phyloP scores from a whole-genome alignment of 2,888 invertebrate genomes.

The Amaurobius ferox region DNA sequence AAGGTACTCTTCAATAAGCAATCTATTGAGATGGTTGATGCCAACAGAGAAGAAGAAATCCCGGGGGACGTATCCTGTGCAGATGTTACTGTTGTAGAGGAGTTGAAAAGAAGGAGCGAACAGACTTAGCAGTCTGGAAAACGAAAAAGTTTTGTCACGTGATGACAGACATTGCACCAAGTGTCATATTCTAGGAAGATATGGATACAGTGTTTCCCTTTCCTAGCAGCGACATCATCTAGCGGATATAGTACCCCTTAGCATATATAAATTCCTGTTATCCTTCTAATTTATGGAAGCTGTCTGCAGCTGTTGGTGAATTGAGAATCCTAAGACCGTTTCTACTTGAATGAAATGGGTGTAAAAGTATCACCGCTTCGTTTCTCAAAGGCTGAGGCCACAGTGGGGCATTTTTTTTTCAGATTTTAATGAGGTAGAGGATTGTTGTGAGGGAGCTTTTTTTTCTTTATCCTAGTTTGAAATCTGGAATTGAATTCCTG shows the following conservation, averaged over 20 bases:
- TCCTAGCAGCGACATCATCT: slow-evolving; percentile 20
- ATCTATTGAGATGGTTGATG: slow-evolving; percentile 31
- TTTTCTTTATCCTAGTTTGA: no score
- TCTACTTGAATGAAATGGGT: slow-evolving; percentile 8
- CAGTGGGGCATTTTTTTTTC: no score
- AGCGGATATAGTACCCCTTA: slow-evolving; percentile 29
- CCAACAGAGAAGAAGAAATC: slow-evolving; percentile 9
- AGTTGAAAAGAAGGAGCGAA: slow-evolving; percentile 44
- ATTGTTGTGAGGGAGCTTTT: no score
- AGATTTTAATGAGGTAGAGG: no score
- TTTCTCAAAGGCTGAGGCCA: no score
- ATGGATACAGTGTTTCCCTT: slow-evolving; percentile 53
- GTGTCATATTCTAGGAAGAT: slow-evolving; percentile 61
- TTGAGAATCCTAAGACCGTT: slow-evolving; percentile 13
- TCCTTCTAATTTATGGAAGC: slow-evolving; percentile 48
- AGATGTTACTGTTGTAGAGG: slow-evolving; percentile 40
- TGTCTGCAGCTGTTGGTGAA: slow-evolving; percentile 41
- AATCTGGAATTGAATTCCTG: no score
- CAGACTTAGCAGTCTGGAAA: slow-evolving; percentile 25
- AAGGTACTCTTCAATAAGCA: slow-evolving; percentile 38
- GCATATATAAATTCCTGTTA: slow-evolving; percentile 50
- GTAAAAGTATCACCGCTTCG: slow-evolving; percentile 32
- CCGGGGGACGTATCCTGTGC: slow-evolving; percentile 22
- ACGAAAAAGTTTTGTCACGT: slow-evolving; percentile 44
- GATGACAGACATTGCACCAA: slow-evolving; percentile 32